These are phyloP conservation scores for Pissodes strobi DNA, from an alignment of 1,140 invertebrate species.

Conservation along the genomic window DNA sequence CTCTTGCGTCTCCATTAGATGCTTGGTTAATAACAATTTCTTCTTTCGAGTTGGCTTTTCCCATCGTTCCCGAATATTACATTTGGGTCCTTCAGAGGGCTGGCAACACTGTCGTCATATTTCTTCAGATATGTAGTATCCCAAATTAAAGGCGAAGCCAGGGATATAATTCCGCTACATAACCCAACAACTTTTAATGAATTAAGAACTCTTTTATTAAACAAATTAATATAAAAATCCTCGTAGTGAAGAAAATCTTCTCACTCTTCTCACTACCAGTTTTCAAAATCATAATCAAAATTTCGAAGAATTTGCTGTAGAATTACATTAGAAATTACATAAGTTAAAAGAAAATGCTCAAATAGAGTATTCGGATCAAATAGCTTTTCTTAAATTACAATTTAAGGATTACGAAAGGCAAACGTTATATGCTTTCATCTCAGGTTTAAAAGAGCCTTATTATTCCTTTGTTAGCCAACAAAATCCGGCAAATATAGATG, in stretches of 20 bases:
- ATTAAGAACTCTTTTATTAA: background rate
- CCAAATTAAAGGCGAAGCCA: constrained; percentile 2
- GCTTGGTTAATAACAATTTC: too few relatives aligned
- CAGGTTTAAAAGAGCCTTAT: too few relatives aligned
- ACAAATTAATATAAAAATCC: background rate
- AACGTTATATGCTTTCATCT: too few relatives aligned
- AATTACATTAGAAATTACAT: background rate
- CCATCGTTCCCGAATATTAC: too few relatives aligned
- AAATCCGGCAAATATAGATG: background rate
- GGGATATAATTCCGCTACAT: background rate
- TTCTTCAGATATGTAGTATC: background rate
- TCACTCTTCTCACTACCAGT: background rate
- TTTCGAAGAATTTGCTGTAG: constrained; percentile 5
- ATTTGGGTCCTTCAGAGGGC: too few relatives aligned
- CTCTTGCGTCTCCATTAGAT: too few relatives aligned
- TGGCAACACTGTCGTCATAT: too few relatives aligned
- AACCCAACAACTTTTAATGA: background rate
- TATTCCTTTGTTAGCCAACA: background rate
- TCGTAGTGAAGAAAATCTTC: constrained; percentile 2
- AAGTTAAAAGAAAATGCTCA: too few relatives aligned
- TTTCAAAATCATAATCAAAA: background rate
- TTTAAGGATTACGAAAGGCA: background rate
- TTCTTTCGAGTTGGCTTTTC: too few relatives aligned
- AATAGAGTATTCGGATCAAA: constrained; percentile 7
- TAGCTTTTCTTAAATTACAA: background rate